Base-by-base conservation (phyloP, 2,113 vertebrate genomes). In the Chaetodon trifascialis region DNA sequence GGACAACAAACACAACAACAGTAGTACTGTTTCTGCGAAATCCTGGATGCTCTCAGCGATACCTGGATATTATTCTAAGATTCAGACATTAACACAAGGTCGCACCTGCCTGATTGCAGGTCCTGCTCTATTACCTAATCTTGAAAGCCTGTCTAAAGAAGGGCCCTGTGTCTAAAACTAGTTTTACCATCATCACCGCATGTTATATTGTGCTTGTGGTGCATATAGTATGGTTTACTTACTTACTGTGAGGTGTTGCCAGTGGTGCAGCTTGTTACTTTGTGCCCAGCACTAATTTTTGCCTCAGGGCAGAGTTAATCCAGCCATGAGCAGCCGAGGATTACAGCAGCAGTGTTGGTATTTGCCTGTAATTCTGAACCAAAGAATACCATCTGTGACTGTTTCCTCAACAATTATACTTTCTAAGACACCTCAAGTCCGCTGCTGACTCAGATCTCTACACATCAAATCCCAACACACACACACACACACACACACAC, bases 331-430 rank as follows among this genome's bases (percentile, higher is more conserved):
- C 17, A 59, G 44, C 46, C 30, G 65, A 17, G 70, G 34, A 66
- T 62, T 66, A 21, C 55, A 58, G 23, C 14, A 52, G 77, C 42
- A 72, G 69, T 14, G n/a, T 42, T 58, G 49, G 54, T 16, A 67
- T 71, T 71, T 86, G 40, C 44, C 19, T 56, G 19, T 12, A 59
- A 75, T 69, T 77, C 54, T 47, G 36, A 55, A 73, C 38, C 30
- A 76, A 66, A 46, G 19, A 19, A 68, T 16, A 59, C 9, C 73
- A 55, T 62, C 58, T 54, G 73, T 59, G 49, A 23, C 60, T n/a
- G n/a, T 46, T 80, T 77, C 15, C 55, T 63, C 54, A 80, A 38
- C 34, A 79, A 34, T 74, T 64, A 55, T 68, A 16, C 5, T 25
- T 64, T 80, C 59, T 42, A 0, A 46, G 59, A 66, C 59, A 66